Evolutionary conservation across 2,113 vertebrate species (phyloP).

Genomic region (Saimiri boliviensis): DNA sequence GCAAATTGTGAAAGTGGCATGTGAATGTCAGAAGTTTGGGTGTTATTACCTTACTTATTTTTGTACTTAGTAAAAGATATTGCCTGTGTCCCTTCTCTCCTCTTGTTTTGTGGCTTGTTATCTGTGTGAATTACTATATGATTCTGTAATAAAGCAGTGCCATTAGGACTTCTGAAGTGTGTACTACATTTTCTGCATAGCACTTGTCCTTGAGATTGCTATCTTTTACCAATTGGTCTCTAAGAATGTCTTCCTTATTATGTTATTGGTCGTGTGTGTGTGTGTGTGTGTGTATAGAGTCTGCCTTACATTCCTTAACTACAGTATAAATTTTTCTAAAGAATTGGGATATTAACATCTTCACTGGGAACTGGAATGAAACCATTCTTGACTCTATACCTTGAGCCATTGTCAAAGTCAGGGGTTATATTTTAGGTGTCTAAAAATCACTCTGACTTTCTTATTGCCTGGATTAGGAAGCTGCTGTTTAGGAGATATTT

Average conservation of each 20-base stretch:
- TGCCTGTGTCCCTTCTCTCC: neutral
- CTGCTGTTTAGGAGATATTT: neutral
- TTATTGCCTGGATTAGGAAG: neutral
- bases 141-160: neutral
- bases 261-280: neutral
- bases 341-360: conserved; percentile 32
- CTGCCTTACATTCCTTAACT: neutral
- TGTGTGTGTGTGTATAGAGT: neutral
- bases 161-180: neutral
- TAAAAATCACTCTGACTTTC: conserved; percentile 35
- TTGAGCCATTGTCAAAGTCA: conserved; percentile 20
- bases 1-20: neutral
- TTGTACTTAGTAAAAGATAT: neutral
- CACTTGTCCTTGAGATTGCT: neutral
- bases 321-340: conserved; percentile 6
- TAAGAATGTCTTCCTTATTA: conserved; percentile 14
- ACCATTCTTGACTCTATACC: neutral
- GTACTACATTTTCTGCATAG: neutral
- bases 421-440: neutral
- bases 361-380: neutral
- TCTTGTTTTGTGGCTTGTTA: neutral
- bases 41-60: neutral
- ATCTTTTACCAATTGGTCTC: neutral
- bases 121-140: neutral
- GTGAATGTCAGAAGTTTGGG: neutral